Evolutionary conservation across 1,140 invertebrate species (phyloP).

Genomic region (Zaprionus inermis): DNA sequence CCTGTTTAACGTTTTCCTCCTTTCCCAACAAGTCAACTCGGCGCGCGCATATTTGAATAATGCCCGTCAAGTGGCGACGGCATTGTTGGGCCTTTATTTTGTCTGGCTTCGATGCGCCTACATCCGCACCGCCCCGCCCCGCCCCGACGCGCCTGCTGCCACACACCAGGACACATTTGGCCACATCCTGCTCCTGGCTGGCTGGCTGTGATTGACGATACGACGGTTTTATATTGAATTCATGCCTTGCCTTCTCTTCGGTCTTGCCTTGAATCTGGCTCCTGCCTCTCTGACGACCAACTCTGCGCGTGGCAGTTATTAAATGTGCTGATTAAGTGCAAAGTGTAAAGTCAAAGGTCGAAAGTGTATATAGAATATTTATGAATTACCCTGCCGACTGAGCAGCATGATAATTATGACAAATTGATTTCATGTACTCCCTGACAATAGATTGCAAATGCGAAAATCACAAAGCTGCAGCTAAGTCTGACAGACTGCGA

Average conservation of each 20-base stretch:
- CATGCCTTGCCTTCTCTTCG: conserved; percentile 15
- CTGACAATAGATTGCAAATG: conserved; percentile 13
- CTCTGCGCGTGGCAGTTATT: conserved; percentile 74
- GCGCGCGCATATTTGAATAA: conserved; percentile 66
- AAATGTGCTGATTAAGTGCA: conserved; percentile 78
- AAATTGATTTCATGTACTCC: conserved; percentile 60
- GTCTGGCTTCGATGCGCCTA: conserved; percentile 34
- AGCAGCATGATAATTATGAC: conserved; percentile 55
- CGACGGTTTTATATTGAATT: conserved; percentile 71
- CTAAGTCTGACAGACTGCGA: background rate
- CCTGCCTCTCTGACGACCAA: background rate
- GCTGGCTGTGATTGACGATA: conserved; percentile 67
- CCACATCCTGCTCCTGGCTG: conserved; percentile 38
- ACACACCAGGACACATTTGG: conserved; percentile 5
- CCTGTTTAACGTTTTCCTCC: conserved; percentile 12
- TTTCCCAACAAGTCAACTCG: background rate
- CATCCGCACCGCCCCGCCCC: background rate
- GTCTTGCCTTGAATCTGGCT: conserved; percentile 7
- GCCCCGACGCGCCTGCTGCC: background rate
- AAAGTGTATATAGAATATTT: conserved; percentile 65
- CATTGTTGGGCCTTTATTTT: conserved; percentile 53
- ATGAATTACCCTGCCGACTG: conserved; percentile 45
- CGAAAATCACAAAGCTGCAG: conserved; percentile 4
- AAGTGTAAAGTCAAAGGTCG: conserved; percentile 57
- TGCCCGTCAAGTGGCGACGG: conserved; percentile 69